Evolutionary conservation across 2,888 invertebrate species (phyloP), one percentile per base, ranked within the genome.

Genomic region (Apodemia duryi): DNA sequence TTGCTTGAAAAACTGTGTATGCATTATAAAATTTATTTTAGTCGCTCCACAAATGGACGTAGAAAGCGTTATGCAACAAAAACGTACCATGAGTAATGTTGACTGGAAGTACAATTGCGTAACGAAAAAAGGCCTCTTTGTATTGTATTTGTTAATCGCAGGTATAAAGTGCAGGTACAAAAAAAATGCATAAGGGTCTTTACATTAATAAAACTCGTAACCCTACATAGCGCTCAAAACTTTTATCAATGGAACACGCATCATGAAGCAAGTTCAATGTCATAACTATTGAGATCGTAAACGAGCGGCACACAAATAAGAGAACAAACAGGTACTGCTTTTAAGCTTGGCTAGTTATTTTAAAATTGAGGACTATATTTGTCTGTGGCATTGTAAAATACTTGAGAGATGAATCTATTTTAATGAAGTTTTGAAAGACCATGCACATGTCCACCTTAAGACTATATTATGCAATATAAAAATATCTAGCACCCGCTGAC

Each of bases 231-330:
- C 57, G 6, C 32, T 57, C 13, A 57, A 57, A 57, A 57, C 32
- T 32, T 57, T 32, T 57, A 57, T 57, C 57, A 57, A 57, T 57
- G 57, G 57, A 57, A 57, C 29, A 57, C 57, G 57, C 57, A 57
- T 57, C 57, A 11, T 13, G 57, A 32, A 57, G n/a, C n/a, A n/a
- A n/a, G 57, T 57, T 57, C 57, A 57, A 57, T 57, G 57, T 57
- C 57, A 32, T 32, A 57, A 32, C 57, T 57, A 32, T 57, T 32
- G 29, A 57, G 32, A 57, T 57, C 28, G 57, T 57, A 57, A 57
- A 57, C 57, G 32, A 57, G 57, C 32, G 32, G 32, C 57, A 32
- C 11, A 57, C 57, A 9, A 57, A 57, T 57, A 57, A 9, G 32
- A 57, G 29, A 57, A 32, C 57, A 57, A 57, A 57, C 57, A 57